phyloP scores from a whole-genome alignment of 2,797 vertebrate species.

The Premnoplex brunnescens region DNA sequence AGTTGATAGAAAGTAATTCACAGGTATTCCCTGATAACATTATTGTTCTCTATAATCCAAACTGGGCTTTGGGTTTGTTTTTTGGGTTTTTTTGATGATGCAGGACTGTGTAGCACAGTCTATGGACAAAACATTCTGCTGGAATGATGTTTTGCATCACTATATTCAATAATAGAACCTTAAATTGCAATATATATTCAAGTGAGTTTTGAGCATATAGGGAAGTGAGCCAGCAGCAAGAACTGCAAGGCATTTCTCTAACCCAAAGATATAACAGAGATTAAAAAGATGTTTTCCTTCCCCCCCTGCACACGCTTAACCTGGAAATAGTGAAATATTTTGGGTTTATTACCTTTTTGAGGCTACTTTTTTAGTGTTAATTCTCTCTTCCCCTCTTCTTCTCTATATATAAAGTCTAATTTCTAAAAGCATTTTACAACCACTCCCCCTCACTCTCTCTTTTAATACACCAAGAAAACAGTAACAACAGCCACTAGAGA shows the following conservation, averaged over 20 bases:
- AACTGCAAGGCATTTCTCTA: not conserved
- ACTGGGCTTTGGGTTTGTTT: not conserved
- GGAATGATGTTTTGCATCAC: not conserved
- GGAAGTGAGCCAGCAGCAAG: not conserved
- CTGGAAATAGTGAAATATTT: not conserved
- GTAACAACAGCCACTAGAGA: not conserved
- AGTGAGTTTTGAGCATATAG: not conserved
- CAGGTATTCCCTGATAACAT: not conserved
- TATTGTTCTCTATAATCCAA: not conserved
- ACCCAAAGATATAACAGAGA: not conserved
- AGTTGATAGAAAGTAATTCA: not conserved
- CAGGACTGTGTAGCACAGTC: not conserved
- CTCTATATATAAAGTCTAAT: not conserved
- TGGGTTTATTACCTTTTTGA: not conserved
- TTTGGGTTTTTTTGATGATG: not conserved
- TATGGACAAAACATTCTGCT: not conserved
- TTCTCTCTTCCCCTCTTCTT: not conserved
- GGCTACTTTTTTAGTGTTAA: not conserved
- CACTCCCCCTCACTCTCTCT: rapidly evolving
- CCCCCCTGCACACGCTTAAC: not conserved
- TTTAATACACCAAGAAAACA: not conserved
- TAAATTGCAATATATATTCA: conserved; percentile 8
- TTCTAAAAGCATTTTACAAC: not conserved
- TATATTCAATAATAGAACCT: not conserved
- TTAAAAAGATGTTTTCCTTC: not conserved